Evolutionary conservation across 2,797 vertebrate species (phyloP).

Genomic region (Artibeus jamaicensis): DNA sequence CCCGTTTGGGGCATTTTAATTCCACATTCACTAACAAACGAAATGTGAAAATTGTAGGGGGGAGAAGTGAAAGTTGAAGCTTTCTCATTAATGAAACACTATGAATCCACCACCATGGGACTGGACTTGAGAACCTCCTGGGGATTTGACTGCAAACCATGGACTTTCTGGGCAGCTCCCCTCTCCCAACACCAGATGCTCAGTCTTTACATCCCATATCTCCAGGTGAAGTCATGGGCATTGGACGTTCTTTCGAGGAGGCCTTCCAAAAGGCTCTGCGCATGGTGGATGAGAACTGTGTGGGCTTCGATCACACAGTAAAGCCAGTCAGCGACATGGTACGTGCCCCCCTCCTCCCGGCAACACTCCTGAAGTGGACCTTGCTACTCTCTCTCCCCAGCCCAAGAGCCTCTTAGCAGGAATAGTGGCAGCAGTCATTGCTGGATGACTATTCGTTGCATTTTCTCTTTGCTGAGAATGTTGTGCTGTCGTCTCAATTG

Average conservation of each 20-base stretch:
- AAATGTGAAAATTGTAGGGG: neutral
- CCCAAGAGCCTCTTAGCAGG: neutral
- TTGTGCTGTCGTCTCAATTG: neutral
- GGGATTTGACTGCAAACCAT: neutral
- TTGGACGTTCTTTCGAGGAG: slow-evolving; percentile 96
- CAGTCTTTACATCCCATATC: neutral
- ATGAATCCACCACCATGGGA: neutral
- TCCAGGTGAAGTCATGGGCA: slow-evolving; percentile 97
- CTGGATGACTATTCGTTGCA: neutral
- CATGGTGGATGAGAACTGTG: slow-evolving; percentile 99
- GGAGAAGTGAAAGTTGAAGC: neutral
- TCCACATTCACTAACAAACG: neutral
- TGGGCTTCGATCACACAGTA: slow-evolving; percentile 95
- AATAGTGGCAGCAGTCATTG: neutral
- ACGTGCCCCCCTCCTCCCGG: neutral
- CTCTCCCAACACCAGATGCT: neutral
- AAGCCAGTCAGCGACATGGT: slow-evolving; percentile 92
- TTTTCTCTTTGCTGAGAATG: neutral
- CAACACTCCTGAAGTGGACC: neutral
- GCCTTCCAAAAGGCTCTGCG: slow-evolving; percentile 98
- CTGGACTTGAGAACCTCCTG: neutral
- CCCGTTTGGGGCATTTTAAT: neutral
- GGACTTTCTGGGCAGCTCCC: neutral
- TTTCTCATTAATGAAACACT: neutral
- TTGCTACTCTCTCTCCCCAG: neutral